Percentiles rank a stretch among this genome's conserved stretches.
phyloP scores from a whole-genome alignment of 1,140 invertebrate species.

The Macrocentrus cingulum region DNA sequence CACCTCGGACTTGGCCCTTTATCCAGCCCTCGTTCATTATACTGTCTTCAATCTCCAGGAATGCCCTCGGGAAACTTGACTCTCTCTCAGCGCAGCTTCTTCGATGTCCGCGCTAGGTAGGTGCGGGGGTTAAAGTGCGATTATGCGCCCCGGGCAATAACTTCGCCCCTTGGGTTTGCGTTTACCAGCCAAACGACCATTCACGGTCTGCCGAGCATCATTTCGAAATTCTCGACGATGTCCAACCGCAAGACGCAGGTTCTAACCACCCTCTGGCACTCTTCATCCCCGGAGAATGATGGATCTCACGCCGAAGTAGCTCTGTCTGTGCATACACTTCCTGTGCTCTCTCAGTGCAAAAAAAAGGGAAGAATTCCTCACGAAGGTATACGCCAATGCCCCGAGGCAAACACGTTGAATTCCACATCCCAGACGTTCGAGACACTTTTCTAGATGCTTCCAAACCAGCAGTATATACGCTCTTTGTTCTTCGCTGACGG shows the following conservation, averaged over 20 bases:
- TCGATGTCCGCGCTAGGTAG: too few relatives aligned
- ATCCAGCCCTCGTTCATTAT: conserved; percentile 22
- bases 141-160: conserved; percentile 44
- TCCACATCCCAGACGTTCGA: not conserved
- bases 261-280: too few relatives aligned
- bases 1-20: too few relatives aligned
- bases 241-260: conserved; percentile 6
- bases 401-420: not conserved
- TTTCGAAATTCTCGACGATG: conserved; percentile 35
- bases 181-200: conserved; percentile 45
- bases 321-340: not conserved
- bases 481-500: conserved; percentile 4
- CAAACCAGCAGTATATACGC: not conserved
- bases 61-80: not conserved
- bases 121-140: conserved; percentile 42
- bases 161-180: conserved; percentile 42
- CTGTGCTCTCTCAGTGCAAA: too few relatives aligned
- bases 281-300: not conserved
- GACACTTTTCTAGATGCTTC: conserved; percentile 2
- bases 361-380: too few relatives aligned
- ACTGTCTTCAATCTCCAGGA: conserved; percentile 13
- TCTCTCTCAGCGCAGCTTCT: conserved; percentile 3
- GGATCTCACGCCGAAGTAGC: conserved; percentile 5
- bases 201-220: conserved; percentile 43
- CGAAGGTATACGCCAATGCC: not conserved